phyloP scores from a whole-genome alignment of 2,888 invertebrate genomes.

The Melanchra persicariae region DNA sequence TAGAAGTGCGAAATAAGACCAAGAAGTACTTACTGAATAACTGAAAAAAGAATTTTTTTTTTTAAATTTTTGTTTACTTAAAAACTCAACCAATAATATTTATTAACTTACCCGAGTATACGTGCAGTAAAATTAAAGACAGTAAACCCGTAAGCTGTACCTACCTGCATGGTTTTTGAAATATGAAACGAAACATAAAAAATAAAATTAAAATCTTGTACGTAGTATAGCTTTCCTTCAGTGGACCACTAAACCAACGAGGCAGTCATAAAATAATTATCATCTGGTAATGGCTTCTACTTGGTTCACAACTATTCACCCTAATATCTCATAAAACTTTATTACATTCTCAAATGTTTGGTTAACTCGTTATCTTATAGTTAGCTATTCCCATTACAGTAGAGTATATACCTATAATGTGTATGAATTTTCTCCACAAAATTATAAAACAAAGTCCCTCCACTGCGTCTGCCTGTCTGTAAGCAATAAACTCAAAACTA shows the following conservation, averaged over 20 bases:
- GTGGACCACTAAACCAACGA: not conserved
- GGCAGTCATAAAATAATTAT: not conserved
- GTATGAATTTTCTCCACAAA: too few species aligned
- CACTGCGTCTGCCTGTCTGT: too few species aligned
- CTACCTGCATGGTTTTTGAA: conserved; percentile 76
- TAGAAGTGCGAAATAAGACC: conserved; percentile 81
- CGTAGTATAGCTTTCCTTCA: not conserved
- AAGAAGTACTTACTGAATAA: conserved; percentile 78
- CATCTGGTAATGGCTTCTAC: conserved; percentile 3
- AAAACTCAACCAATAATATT: not conserved
- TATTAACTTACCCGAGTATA: conserved; percentile 73
- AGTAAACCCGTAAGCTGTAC: conserved; percentile 75
- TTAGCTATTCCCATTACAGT: conserved; percentile 5
- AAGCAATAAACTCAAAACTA: too few species aligned
- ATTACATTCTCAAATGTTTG: conserved; percentile 5
- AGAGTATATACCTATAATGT: not conserved
- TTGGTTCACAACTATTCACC: conserved; percentile 11
- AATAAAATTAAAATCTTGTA: not conserved
- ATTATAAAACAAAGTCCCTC: too few species aligned
- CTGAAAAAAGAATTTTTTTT: conserved; percentile 68
- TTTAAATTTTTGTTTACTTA: conserved; percentile 43
- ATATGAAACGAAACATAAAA: conserved; percentile 67
- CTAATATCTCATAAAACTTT: conserved; percentile 29
- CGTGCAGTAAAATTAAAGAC: conserved; percentile 74
- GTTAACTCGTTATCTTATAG: not conserved